Percentiles rank a stretch among this genome's conserved stretches.
phyloP scores from a whole-genome alignment of 2,888 invertebrate species.

The Eupithecia exiguata region DNA sequence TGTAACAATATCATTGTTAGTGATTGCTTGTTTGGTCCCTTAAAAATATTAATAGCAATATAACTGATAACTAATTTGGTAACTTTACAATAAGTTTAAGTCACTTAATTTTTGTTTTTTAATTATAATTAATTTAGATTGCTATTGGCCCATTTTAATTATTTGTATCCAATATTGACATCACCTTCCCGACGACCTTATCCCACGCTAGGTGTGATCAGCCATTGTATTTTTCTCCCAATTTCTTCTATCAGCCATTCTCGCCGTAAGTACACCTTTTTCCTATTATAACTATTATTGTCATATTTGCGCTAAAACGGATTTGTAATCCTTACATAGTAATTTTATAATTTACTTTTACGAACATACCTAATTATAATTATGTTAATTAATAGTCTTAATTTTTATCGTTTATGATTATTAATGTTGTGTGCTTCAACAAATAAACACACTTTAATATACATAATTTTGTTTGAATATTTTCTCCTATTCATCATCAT shows the following conservation, averaged over 20 bases:
- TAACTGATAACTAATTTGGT: not conserved
- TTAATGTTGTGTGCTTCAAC: slow-evolving; percentile 15
- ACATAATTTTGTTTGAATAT: slow-evolving; percentile 18
- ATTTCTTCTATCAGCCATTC: not conserved
- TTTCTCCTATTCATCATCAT: not conserved
- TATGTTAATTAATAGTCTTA: slow-evolving; percentile 18
- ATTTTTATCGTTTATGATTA: slow-evolving; percentile 8
- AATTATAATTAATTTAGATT: not conserved
- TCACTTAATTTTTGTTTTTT: not conserved
- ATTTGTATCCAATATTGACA: not conserved
- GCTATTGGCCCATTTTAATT: not conserved
- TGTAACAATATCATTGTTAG: not conserved
- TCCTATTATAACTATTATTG: not conserved
- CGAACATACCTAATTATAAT: slow-evolving; percentile 21
- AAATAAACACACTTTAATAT: slow-evolving; percentile 16
- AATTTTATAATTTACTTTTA: slow-evolving; percentile 35
- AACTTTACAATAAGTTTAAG: not conserved
- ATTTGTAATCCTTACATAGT: slow-evolving; percentile 18
- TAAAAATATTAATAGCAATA: not conserved
- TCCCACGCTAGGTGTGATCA: not conserved
- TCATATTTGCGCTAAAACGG: not conserved
- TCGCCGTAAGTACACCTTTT: not conserved
- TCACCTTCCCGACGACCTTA: not conserved
- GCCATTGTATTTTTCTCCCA: not conserved
- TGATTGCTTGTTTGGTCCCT: not conserved